Evolutionary conservation across 2,113 vertebrate species (phyloP).

Genomic region (Paratilapia polleni): DNA sequence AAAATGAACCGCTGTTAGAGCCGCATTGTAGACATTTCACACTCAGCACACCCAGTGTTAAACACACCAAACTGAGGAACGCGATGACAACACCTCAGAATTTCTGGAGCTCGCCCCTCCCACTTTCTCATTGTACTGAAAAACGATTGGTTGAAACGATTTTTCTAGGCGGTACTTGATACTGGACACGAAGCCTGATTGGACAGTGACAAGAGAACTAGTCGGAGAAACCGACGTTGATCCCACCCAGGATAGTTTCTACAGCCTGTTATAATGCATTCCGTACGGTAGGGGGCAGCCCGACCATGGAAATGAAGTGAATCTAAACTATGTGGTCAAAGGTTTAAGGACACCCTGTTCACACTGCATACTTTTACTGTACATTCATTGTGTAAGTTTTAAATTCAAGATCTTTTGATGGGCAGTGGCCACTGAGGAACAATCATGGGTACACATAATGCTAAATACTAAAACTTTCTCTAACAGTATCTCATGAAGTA

Average conservation of each 20-base stretch:
- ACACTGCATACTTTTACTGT: neutral
- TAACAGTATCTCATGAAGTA: neutral
- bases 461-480: neutral
- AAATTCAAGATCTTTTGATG: neutral
- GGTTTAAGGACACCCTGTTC: neutral
- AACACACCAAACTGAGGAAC: conserved; percentile 70
- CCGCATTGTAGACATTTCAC: conserved; percentile 54
- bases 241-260: neutral
- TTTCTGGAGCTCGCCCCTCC: conserved; percentile 67
- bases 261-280: conserved; percentile 5
- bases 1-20: conserved; percentile 23
- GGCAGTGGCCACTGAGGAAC: neutral
- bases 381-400: neutral
- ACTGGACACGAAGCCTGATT: conserved; percentile 49
- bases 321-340: neutral
- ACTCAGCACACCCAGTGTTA: conserved; percentile 22
- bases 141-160: conserved; percentile 28
- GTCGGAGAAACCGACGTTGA: conserved; percentile 60
- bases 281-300: conserved; percentile 54
- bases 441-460: neutral
- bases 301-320: neutral
- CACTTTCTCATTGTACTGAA: neutral
- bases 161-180: neutral
- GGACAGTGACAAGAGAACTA: conserved; percentile 26
- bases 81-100: conserved; percentile 81